Conservation (phyloP, 2,113 vertebrate species). For the Xiphophorus couchianus region DNA sequence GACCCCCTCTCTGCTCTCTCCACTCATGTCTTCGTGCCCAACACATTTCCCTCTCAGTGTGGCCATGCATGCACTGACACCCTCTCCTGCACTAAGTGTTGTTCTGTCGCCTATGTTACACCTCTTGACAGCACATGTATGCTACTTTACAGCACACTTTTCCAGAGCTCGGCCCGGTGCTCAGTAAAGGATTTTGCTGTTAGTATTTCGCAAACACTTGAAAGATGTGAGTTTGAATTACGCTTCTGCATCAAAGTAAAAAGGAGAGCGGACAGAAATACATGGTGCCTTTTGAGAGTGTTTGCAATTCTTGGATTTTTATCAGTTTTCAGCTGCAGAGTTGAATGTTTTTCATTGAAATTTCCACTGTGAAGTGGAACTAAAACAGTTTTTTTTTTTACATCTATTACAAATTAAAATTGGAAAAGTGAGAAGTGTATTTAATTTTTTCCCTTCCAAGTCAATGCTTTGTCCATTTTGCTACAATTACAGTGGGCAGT, state of each 20-base stretch:
- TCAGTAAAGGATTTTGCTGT: slow-evolving; percentile 49
- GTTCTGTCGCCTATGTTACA: slow-evolving; percentile 46
- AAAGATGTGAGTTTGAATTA: slow-evolving; percentile 39
- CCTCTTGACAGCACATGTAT: slow-evolving; percentile 50
- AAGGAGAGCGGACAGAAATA: slow-evolving; percentile 16
- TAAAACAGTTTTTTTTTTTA: background rate
- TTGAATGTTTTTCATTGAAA: background rate
- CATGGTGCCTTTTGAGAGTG: background rate
- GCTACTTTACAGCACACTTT: slow-evolving; percentile 55
- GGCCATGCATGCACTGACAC: slow-evolving; percentile 60
- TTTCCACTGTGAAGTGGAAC: background rate
- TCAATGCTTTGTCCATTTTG: background rate
- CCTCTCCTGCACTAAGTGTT: slow-evolving; percentile 54
- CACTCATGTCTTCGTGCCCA: slow-evolving; percentile 46
- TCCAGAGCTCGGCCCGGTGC: slow-evolving; percentile 29
- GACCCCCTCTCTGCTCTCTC: slow-evolving; percentile 51
- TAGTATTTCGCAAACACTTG: slow-evolving; percentile 61
- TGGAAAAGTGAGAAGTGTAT: background rate
- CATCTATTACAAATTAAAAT: background rate
- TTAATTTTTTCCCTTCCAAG: background rate
- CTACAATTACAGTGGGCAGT: background rate
- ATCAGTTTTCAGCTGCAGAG: background rate
- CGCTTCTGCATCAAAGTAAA: slow-evolving; percentile 50
- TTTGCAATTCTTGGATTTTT: background rate
- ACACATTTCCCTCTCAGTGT: slow-evolving; percentile 56